phyloP scores from a whole-genome alignment of 2,797 vertebrate species.

The Chloroceryle amazona region DNA sequence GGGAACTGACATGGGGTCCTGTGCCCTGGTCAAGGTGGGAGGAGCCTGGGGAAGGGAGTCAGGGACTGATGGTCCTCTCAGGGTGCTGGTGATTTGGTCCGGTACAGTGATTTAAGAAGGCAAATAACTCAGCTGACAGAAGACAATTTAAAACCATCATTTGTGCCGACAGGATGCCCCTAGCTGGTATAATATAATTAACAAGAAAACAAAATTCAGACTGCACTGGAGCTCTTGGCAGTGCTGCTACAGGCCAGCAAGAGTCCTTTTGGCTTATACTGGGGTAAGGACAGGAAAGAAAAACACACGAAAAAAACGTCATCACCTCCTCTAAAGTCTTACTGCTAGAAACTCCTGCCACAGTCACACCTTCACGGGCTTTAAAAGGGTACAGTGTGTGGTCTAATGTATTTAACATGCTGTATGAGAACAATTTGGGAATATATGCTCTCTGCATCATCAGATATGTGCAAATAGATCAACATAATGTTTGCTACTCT shows the following conservation, averaged over 20 bases:
- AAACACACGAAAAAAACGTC: not conserved
- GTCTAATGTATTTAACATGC: fast-evolving
- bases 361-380: not conserved
- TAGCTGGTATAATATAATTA: not conserved
- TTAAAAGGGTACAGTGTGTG: fast-evolving
- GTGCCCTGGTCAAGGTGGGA: not conserved
- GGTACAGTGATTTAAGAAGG: not conserved
- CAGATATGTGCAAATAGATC: not conserved
- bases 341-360: not conserved
- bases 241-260: not conserved
- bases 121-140: not conserved
- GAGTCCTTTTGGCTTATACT: not conserved
- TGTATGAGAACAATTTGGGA: not conserved
- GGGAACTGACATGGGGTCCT: not conserved
- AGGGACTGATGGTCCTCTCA: fast-evolving
- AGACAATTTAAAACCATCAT: not conserved
- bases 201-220: not conserved
- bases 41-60: not conserved
- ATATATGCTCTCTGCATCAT: not conserved
- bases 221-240: fast-evolving
- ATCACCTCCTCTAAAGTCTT: not conserved
- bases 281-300: not conserved
- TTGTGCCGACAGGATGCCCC: not conserved
- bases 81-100: not conserved
- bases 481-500: not conserved